phyloP scores from a whole-genome alignment of 2,888 invertebrate genomes.

The Galeruca laticollis region DNA sequence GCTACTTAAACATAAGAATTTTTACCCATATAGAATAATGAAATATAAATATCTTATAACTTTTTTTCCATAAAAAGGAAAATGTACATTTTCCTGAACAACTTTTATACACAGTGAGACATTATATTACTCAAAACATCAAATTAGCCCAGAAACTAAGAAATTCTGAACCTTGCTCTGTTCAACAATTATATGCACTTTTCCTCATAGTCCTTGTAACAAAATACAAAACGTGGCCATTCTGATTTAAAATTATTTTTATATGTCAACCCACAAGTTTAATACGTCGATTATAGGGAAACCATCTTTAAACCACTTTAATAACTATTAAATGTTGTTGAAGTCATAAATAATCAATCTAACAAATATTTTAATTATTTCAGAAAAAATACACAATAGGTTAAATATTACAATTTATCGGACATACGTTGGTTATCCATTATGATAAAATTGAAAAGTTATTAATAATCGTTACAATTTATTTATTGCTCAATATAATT shows the following conservation, averaged over 20 bases:
- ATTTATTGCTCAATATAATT: too few species aligned
- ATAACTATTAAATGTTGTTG: neutral
- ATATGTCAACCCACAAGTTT: neutral
- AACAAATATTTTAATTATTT: too few species aligned
- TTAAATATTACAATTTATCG: neutral
- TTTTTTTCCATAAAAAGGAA: neutral
- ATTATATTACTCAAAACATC: neutral
- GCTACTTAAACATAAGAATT: too few species aligned
- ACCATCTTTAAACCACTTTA: neutral
- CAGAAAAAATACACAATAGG: neutral
- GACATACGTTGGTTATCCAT: too few species aligned
- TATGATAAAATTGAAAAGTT: too few species aligned
- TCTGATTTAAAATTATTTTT: conserved; percentile 13
- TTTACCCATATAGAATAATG: too few species aligned
- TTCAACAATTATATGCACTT: conserved; percentile 29
- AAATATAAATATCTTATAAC: neutral
- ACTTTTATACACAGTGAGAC: neutral
- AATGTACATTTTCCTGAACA: neutral
- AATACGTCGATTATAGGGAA: neutral
- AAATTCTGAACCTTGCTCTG: conserved; percentile 9
- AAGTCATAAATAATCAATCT: neutral
- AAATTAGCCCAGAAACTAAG: conserved; percentile 13
- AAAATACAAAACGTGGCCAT: conserved; percentile 3
- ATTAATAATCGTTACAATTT: too few species aligned
- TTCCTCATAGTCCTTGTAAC: conserved; percentile 16